Conservation (phyloP, 2,888 invertebrate genomes). For the Mantis religiosa region DNA sequence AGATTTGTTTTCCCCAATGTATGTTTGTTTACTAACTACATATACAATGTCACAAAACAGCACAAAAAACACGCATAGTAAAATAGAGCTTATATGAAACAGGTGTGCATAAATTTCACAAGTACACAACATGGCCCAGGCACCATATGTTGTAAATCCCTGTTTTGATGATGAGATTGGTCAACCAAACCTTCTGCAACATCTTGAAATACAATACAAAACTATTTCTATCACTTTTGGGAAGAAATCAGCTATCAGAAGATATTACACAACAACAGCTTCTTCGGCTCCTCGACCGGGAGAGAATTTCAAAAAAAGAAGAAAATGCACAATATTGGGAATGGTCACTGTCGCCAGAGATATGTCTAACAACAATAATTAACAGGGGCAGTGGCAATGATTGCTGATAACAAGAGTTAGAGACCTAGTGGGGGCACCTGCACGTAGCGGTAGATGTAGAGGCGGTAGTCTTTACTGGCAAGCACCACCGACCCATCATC, state of each 20-base stretch:
- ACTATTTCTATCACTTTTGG: constrained; percentile 20
- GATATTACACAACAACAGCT: constrained; percentile 32
- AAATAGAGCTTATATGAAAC: constrained; percentile 34
- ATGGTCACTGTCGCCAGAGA: constrained; percentile 25
- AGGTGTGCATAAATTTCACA: constrained; percentile 33
- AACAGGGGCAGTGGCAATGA: constrained; percentile 19
- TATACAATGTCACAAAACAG: constrained; percentile 31
- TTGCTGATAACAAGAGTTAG: constrained; percentile 43
- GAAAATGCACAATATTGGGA: constrained; percentile 32
- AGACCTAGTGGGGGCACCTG: constrained; percentile 86
- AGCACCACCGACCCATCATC: constrained; percentile 97
- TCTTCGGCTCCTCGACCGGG: constrained; percentile 28
- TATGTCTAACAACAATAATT: constrained; percentile 28
- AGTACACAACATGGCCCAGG: constrained; percentile 34
- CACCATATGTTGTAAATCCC: constrained; percentile 32
- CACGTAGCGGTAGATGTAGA: constrained; percentile 98
- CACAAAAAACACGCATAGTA: constrained; percentile 34
- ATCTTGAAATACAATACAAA: constrained; percentile 15
- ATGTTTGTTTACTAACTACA: constrained; percentile 22
- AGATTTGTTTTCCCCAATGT: constrained; percentile 27
- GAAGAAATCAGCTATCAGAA: constrained; percentile 33
- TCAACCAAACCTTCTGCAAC: constrained; percentile 20
- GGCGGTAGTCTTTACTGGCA: constrained; percentile 97
- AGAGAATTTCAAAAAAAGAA: background rate
- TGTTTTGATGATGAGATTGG: constrained; percentile 31